Evolutionary conservation across 2,113 vertebrate genomes (phyloP), one percentile per base, ranked within the genome.

Genomic region (Tonatia bakeri): DNA sequence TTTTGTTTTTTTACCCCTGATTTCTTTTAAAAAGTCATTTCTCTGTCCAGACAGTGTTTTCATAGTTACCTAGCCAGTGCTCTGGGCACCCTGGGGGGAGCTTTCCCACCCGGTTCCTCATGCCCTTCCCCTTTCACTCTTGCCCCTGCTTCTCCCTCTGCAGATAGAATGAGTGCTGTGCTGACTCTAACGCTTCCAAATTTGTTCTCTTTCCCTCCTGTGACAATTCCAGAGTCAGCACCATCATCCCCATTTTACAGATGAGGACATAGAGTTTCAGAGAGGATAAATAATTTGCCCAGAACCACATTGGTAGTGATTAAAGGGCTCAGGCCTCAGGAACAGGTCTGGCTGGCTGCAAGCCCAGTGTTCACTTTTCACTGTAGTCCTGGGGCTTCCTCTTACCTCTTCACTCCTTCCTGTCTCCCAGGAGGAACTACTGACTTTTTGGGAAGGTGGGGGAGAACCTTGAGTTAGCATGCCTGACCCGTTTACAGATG

Each of bases 391-490:
- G n/a, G 15, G 38, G 19, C 4, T 31, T 61, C 61, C 47, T 61
- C 75, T 50, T 26, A 31, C n/a, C 65, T 31, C 79, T 38, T 17
- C 5, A 10, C 28, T 47, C 36, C 24, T 20, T 26, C 9, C 40
- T 7, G 33, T 54, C n/a, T 54, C 52, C 45, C 33, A 24, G 4
- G 43, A 36, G 61, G 65, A 84, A 76, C 90, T 92, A 36, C 80
- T 70, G 91, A 50, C 61, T 61, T 61, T 70, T 0, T 82, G 90
- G 54, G 33, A 82, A 52, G 33, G 24, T 1, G 22, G 5, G 77
- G 56, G 65, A 14, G 38, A 94, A 94, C 91, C 82, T 94, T 93
- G 50, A 97, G 94, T 89, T 75, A 76, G 31, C 75, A 50, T 89
- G 87, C 17, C 45, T 15, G 50, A 56, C 52, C 50, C 76, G 52